Conservation (phyloP, 1,140 invertebrate genomes). For the Penaeus chinensis region DNA sequence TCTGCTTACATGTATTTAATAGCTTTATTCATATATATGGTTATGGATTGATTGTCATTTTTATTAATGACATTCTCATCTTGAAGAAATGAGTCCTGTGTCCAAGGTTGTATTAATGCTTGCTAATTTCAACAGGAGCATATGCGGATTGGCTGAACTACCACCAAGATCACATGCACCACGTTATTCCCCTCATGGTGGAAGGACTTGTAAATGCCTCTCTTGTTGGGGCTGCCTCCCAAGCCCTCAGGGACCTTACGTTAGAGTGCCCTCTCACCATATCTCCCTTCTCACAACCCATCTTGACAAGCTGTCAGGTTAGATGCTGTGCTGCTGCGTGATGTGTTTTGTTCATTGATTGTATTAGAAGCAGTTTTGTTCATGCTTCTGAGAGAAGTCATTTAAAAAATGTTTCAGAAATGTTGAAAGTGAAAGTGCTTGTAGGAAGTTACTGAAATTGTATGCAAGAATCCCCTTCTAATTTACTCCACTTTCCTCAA, state of each 20-base stretch:
- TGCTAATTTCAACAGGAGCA: conserved; percentile 33
- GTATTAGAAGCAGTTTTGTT: too few relatives aligned
- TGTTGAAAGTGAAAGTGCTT: too few relatives aligned
- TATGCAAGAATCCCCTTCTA: not conserved
- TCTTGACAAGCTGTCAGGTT: conserved; percentile 60
- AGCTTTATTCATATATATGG: not conserved
- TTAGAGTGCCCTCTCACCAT: conserved; percentile 63
- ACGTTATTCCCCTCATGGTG: conserved; percentile 62
- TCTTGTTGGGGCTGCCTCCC: conserved; percentile 60
- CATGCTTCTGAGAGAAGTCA: too few relatives aligned
- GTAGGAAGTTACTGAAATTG: too few relatives aligned
- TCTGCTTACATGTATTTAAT: not conserved
- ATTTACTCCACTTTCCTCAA: not conserved
- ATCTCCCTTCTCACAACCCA: conserved; percentile 60
- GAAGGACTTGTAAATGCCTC: conserved; percentile 61
- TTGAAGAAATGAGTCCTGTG: too few relatives aligned
- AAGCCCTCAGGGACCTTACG: conserved; percentile 60
- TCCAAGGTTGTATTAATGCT: too few relatives aligned
- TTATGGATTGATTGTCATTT: not conserved
- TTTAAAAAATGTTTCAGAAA: too few relatives aligned
- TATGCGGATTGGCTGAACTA: conserved; percentile 64
- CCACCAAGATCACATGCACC: conserved; percentile 62
- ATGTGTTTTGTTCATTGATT: not conserved
- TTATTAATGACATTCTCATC: not conserved
- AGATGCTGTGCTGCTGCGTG: not conserved